A percentile compares a stretch with the other conserved stretches of the same genome.
Conservation (phyloP, 1,140 invertebrate species). For the Drosophila quadrilineata region DNA sequence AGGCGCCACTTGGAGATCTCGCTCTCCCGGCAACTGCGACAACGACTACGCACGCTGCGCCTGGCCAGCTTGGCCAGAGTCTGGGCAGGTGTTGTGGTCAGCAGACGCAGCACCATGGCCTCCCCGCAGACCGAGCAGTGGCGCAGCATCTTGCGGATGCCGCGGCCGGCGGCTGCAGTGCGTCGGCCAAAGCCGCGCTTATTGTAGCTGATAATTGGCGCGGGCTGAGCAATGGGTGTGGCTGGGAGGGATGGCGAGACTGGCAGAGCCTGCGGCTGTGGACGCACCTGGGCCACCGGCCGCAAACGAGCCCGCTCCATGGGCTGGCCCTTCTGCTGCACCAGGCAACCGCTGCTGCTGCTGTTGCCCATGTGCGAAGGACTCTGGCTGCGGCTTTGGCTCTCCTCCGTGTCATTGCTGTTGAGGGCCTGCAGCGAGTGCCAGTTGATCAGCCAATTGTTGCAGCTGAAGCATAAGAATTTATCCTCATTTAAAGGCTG, state of each 20-base stretch:
- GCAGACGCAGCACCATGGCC: conserved; percentile 24
- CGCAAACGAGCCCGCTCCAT: conserved; percentile 25
- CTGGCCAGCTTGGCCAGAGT: conserved; percentile 8
- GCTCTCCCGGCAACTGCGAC: conserved; percentile 35
- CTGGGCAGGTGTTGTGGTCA: background rate
- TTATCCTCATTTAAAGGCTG: conserved; percentile 79
- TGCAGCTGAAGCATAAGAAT: conserved; percentile 80
- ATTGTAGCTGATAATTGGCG: conserved; percentile 38
- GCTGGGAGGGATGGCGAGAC: background rate
- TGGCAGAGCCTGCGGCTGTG: conserved; percentile 29
- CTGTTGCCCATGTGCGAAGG: conserved; percentile 70
- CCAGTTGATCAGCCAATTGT: conserved; percentile 81
- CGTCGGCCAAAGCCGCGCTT: conserved; percentile 44
- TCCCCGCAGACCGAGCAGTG: conserved; percentile 34
- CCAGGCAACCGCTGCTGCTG: conserved; percentile 34
- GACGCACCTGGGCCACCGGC: conserved; percentile 49
- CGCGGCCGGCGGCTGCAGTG: conserved; percentile 14
- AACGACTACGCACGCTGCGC: conserved; percentile 13
- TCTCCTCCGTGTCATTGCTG: conserved; percentile 74
- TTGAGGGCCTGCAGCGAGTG: conserved; percentile 76
- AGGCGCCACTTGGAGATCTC: conserved; percentile 23
- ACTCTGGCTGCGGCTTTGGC: conserved; percentile 51
- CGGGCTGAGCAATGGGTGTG: conserved; percentile 22
- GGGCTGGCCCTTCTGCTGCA: background rate
- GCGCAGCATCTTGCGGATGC: conserved; percentile 35